Evolutionary conservation across 2,113 vertebrate genomes (phyloP).

Genomic region (Synodontis membranacea): DNA sequence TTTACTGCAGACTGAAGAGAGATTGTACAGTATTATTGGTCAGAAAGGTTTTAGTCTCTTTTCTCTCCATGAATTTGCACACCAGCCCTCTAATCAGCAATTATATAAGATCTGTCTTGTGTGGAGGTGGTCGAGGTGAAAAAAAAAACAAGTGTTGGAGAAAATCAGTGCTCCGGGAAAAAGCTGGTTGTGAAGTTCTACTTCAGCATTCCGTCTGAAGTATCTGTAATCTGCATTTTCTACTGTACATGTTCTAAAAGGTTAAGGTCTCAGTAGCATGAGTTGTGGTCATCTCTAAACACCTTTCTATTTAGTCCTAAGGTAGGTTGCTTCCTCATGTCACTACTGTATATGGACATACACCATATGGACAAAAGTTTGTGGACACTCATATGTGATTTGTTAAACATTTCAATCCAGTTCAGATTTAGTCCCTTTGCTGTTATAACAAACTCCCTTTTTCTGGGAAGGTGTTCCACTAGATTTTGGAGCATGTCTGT

Average conservation of each 20-base stretch:
- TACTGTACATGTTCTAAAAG: background rate
- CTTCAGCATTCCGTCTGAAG: background rate
- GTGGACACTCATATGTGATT: too few species aligned
- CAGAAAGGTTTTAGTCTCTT: constrained; percentile 44
- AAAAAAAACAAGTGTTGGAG: constrained; percentile 1
- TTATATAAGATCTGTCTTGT: constrained; percentile 42
- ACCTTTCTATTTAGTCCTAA: background rate
- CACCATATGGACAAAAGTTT: too few species aligned
- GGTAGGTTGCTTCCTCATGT: background rate
- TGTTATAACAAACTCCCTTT: too few species aligned
- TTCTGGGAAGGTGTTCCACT: too few species aligned
- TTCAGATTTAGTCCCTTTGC: too few species aligned
- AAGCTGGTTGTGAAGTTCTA: background rate
- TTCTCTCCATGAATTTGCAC: constrained; percentile 24
- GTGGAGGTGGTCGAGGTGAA: constrained; percentile 10
- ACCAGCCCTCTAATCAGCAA: constrained; percentile 52
- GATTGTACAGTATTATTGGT: constrained; percentile 44
- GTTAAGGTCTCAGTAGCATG: background rate
- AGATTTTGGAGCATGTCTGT: too few species aligned
- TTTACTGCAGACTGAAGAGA: constrained; percentile 46
- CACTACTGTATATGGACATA: background rate
- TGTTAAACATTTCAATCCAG: too few species aligned
- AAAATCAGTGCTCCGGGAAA: constrained; percentile 5
- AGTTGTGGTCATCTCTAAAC: background rate
- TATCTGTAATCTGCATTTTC: background rate